Evolutionary conservation across 2,888 invertebrate species (phyloP), one percentile per base, ranked within the genome.

Genomic region (Phytoseiulus persimilis): DNA sequence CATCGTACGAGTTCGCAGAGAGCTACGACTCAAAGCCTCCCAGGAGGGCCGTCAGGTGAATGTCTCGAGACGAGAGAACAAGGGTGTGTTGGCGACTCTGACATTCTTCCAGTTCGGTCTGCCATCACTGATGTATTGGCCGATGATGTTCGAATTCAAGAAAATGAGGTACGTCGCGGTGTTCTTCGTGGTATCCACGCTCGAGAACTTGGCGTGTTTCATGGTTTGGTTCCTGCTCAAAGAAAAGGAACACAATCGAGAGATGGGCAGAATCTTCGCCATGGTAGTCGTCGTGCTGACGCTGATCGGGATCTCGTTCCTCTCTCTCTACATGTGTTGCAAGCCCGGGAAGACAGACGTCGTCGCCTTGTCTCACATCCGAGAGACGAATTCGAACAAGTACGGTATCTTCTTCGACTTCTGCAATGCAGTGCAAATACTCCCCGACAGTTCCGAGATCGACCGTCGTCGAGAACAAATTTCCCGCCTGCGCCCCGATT

Each of bases 371-470:
- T 90, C 91, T 39, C 91, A 91, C 32, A 91, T 91, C 31, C 46
- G 39, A 9, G 89, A 83, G 46, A 89, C 83, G 32, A 89, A 90
- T 32, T 84, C 84, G 23, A 89, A 89, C 18, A 83, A 33, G 32
- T 83, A 83, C 83, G 91, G 91, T 0, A 91, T 91, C 90, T 91
- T 91, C 89, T 91, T 91, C 89, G 91, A 91, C n/a, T 91, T 91
- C 65, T 91, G 91, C 90, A 91, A 91, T 83, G 90, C 90, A 23
- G 91, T 91, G 9, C 91, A 91, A 90, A 91, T 91, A 87, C 83
- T 91, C 5, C 90, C 90, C 18, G 90, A 90, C 14, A 90, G 90
- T 83, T 90, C 91, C 31, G 90, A 90, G 11, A 90, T 91, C 9
- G 90, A 90, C 0, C 23, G 28, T 9, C 87, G 87, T 6, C 28